These are phyloP conservation scores for Theristicus caerulescens DNA, from an alignment of 2,113 vertebrate genomes.

Conservation along the genomic window DNA sequence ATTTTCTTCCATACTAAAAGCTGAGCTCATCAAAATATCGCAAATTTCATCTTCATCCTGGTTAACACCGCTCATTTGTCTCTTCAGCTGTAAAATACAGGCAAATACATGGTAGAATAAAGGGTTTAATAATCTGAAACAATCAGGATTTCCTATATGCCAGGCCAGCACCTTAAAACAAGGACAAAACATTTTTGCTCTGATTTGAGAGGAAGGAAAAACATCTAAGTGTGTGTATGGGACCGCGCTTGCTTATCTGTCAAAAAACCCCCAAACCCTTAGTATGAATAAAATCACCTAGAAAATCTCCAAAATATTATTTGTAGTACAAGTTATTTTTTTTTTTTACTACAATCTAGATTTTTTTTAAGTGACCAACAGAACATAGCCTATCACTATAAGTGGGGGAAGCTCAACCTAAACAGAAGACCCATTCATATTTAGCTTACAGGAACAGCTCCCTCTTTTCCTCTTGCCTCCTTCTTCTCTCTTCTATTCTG, in stretches of 20 bases:
- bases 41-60: not conserved
- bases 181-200: not conserved
- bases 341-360: not conserved
- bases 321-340: not conserved
- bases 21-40: not conserved
- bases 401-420: not conserved
- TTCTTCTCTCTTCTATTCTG: not conserved
- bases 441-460: not conserved
- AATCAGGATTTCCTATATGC: not conserved
- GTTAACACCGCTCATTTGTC: rapidly evolving
- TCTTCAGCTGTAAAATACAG: not conserved
- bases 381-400: rapidly evolving
- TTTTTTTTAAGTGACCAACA: not conserved
- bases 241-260: rapidly evolving
- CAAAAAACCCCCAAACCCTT: not conserved
- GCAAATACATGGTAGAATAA: not conserved
- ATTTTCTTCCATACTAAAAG: not conserved
- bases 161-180: not conserved
- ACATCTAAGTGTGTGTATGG: no score
- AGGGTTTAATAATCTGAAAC: not conserved
- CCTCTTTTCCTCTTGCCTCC: not conserved
- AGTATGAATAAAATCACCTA: not conserved
- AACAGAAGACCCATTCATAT: not conserved
- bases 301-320: not conserved
- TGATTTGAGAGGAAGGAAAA: not conserved